Base-by-base conservation (phyloP, 1,140 invertebrate genomes). In the Anthonomus grandis region DNA sequence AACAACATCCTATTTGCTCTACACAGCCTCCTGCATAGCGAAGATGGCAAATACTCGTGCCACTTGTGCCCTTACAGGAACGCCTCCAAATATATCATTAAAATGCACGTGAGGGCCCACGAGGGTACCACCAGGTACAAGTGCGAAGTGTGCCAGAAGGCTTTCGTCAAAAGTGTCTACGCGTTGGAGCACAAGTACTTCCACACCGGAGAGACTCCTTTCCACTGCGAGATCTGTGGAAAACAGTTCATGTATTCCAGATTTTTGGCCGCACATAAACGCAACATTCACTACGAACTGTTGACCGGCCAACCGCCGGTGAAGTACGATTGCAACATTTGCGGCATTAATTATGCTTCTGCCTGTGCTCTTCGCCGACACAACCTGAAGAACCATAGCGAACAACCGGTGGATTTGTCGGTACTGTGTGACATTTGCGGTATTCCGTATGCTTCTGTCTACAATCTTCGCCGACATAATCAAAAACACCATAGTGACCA, bases 171-270 rank as follows among this genome's bases (percentile, higher is more conserved):
- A 4, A 65, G 70, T 21, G 67, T 62, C 50, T 50, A 50, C 5
- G 48, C 39, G 13, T 22, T 68, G 53, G 70, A 73, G 50, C 71
- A 73, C 53, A 63, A 69, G n/a, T 72, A 73, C 39, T 71, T 63
- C 27, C 85, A 87, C 63, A 84, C 83, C 0, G 83, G 87, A 10
- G 85, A 89, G 63, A 87, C 89, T 64, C 90, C 90, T 0, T 91
- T 89, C 66, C 81, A 82, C 22, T 91, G 89, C 71, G 83, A 84
- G 46, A 78, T 58, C 42, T 64, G 65, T 15, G 60, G 54, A 12
- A 66, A 64, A 37, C 59, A 60, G 36, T 66, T 66, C 36, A 22
- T 25, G 15, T 73, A 73, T 42, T 66, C 67, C 1, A 59, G 71
- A 15, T 71, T 69, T 41, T 49, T 73, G 6, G 63, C 64, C 8